Base-by-base conservation (phyloP, 1,140 invertebrate genomes). In the Andrena cerasifolii region DNA sequence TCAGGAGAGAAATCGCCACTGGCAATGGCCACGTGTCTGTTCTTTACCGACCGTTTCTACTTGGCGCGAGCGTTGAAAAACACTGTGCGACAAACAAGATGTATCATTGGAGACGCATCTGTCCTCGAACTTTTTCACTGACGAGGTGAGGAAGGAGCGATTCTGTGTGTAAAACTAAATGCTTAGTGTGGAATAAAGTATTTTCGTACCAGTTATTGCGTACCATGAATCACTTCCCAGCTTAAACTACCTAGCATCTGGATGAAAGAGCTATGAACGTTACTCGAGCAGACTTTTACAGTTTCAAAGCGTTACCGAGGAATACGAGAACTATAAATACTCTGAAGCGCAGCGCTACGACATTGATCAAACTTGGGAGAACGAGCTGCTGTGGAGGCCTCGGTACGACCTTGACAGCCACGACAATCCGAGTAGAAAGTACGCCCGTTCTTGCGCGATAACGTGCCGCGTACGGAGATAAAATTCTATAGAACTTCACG, bases 1-100 rank as follows among this genome's bases (percentile, higher is more conserved):
- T n/a, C 2, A 16, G 24, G 6, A 2, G 3, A 65, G 26, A 18
- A 24, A 21, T 28, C 43, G 16, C n/a, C 10, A 12, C 10, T 21
- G 31, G 4, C 16, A 3, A n/a, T 5, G 14, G 33, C 0, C 33
- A 14, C 43, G 24, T 33, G 28, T 14, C 12, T 10, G 74, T 8
- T 2, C 0, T 10, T 62, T 78, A 68, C 67, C 58, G 59, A 73
- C 68, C 33, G 67, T 62, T 58, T 26, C 66, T 45, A 62, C 33
- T 62, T 18, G 6, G 2, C 8, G 1, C 8, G 14, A 2, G 0
- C 3, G 12, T 24, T 4, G 26, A 21, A n/a, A n/a, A 31, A 6
- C 14, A 10, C 28, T 4, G n/a, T 16, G 28, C 26, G 53, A 4
- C 7, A 26, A 31, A 56, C 26, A 12, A 54, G 28, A 1, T 16